Conservation (phyloP, 2,113 vertebrate genomes). For the Eidolon helvum region DNA sequence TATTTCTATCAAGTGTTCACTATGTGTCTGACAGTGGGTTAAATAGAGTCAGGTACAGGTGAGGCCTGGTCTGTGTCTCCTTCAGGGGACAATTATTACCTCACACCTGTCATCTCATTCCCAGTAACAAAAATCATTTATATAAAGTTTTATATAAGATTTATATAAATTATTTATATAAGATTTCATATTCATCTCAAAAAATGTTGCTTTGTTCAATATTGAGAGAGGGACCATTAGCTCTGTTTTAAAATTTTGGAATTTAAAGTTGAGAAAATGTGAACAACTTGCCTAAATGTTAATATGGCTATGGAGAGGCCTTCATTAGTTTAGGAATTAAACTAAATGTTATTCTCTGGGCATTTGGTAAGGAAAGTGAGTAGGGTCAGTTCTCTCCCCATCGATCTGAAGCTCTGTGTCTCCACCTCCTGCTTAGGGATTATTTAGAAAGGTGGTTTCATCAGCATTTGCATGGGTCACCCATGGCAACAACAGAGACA, state of each 20-base stretch:
- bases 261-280: background rate
- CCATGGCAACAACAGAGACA: background rate
- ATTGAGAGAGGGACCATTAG: background rate
- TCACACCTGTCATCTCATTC: background rate
- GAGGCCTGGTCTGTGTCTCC: background rate
- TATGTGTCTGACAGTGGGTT: too few species aligned
- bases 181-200: background rate
- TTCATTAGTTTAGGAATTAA: background rate
- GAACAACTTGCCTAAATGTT: background rate
- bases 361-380: background rate
- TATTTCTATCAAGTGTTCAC: background rate
- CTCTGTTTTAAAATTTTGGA: background rate
- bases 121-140: background rate
- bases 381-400: too few species aligned
- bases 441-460: background rate
- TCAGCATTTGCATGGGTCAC: background rate
- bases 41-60: background rate
- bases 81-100: background rate
- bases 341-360: background rate
- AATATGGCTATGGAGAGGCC: background rate
- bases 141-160: too few species aligned
- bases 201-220: background rate
- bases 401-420: background rate
- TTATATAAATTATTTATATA: background rate
- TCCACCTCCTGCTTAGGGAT: background rate